Conservation (phyloP, 2,113 vertebrate genomes). For the Acinonyx jubatus region DNA sequence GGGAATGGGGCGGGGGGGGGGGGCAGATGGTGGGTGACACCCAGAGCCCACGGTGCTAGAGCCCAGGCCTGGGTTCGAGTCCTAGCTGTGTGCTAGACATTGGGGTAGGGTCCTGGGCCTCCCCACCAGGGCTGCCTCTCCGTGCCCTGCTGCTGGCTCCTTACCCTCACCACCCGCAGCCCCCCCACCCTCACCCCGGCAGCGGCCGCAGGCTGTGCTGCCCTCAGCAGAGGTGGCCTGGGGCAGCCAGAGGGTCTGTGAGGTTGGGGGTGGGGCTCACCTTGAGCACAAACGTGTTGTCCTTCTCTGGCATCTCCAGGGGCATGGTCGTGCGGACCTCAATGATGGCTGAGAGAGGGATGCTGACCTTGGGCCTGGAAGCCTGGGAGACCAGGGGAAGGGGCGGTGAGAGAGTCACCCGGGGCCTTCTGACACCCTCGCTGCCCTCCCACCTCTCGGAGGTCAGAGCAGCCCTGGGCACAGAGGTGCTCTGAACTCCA, state of each 20-base stretch:
- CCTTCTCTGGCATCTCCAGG: slow-evolving; percentile 98
- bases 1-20: slow-evolving; percentile 83
- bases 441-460: background rate
- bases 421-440: background rate
- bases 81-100: background rate
- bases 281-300: slow-evolving; percentile 99
- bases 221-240: background rate
- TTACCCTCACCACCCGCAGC: background rate
- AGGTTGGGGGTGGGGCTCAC: slow-evolving; percentile 80
- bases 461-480: background rate
- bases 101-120: background rate
- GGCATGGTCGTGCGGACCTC: slow-evolving; percentile 99
- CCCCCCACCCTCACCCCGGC: rapidly evolving
- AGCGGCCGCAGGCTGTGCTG: background rate
- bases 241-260: rapidly evolving
- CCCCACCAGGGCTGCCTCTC: background rate
- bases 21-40: slow-evolving; percentile 85
- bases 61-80: background rate
- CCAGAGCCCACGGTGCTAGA: slow-evolving; percentile 69
- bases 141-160: background rate
- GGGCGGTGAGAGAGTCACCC: background rate
- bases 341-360: slow-evolving; percentile 95
- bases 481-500: background rate
- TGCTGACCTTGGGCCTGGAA: slow-evolving; percentile 96
- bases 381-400: slow-evolving; percentile 84